A percentile compares a stretch with the other conserved stretches of the same genome.
These are phyloP conservation scores for Heterochromis multidens DNA, from an alignment of 2,113 vertebrate species.

Conservation along the genomic window DNA sequence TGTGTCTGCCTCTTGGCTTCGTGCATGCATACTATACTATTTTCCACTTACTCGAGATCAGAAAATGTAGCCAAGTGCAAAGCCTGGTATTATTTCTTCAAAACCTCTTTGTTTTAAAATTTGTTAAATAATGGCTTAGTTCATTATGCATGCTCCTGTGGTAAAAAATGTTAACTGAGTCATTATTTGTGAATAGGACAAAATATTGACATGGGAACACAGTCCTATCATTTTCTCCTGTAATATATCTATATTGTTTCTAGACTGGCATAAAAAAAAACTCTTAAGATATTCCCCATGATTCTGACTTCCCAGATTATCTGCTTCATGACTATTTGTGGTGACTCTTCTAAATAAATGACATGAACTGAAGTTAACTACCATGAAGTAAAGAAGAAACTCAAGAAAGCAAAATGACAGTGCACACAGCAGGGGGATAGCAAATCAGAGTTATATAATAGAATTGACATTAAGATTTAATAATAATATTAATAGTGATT, in stretches of 20 bases:
- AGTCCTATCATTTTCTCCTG: not conserved
- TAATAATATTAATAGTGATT: not conserved
- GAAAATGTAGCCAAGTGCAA: not conserved
- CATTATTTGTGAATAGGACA: not conserved
- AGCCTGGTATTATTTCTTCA: not conserved
- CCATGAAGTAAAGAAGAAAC: not conserved
- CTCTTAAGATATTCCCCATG: not conserved
- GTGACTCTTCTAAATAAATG: not conserved
- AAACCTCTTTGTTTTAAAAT: conserved; percentile 19
- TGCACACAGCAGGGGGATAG: not conserved
- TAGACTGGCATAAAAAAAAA: not conserved
- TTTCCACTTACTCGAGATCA: not conserved
- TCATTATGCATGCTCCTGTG: conserved; percentile 18
- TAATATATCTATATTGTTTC: not conserved
- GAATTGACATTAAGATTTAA: not conserved
- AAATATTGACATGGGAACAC: not conserved
- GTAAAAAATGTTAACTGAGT: conserved; percentile 11
- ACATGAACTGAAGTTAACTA: not conserved
- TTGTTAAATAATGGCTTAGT: conserved; percentile 15
- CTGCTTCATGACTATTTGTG: not conserved
- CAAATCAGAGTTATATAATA: not conserved
- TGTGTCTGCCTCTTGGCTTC: not conserved
- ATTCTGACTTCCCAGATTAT: not conserved
- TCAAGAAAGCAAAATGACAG: not conserved
- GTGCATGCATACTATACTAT: not conserved